These are phyloP conservation scores for Nemapogon koenigi DNA, from an alignment of 2,888 invertebrate species.

Conservation along the genomic window DNA sequence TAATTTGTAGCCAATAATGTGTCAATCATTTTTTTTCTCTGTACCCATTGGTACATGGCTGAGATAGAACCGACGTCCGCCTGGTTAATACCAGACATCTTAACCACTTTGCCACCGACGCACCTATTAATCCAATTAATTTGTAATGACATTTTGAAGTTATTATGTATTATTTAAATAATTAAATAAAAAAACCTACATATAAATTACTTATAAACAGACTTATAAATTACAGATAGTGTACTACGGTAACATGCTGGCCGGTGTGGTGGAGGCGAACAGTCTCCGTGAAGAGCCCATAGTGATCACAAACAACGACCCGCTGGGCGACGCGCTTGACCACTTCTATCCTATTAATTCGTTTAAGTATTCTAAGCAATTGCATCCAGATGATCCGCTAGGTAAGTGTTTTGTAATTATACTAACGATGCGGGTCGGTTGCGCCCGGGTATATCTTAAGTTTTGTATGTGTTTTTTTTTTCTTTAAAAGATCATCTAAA, in stretches of 20 bases:
- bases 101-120: no score
- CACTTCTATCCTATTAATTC: slow-evolving; percentile 42
- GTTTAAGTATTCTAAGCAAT: slow-evolving; percentile 43
- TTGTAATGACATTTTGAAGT: no score
- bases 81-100: no score
- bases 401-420: slow-evolving; percentile 29
- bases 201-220: no score
- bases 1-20: no score
- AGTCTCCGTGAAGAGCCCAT: slow-evolving; percentile 66
- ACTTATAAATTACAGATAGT: slow-evolving; percentile 72
- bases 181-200: no score
- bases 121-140: no score
- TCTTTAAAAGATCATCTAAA: neutral
- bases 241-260: slow-evolving; percentile 87
- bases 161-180: no score
- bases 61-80: no score
- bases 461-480: neutral
- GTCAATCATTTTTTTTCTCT: no score
- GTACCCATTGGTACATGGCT: no score
- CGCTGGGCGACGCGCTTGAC: slow-evolving; percentile 49
- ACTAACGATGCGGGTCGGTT: neutral
- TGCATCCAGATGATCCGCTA: slow-evolving; percentile 65
- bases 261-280: slow-evolving; percentile 77
- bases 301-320: slow-evolving; percentile 51
- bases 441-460: neutral